These are phyloP conservation scores for Verasper variegatus DNA, from an alignment of 2,113 vertebrate species.

Conservation along the genomic window DNA sequence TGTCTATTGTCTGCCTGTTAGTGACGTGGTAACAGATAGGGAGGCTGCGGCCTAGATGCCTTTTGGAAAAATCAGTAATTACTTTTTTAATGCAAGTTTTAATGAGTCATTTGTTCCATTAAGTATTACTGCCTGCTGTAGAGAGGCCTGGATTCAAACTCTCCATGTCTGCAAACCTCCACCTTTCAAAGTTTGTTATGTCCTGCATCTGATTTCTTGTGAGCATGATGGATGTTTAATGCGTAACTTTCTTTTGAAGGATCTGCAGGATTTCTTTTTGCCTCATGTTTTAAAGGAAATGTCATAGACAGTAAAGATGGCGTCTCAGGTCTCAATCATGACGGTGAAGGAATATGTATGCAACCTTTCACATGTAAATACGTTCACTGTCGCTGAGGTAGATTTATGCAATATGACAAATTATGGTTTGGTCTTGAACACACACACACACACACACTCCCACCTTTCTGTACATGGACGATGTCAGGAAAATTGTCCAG, in stretches of 20 bases:
- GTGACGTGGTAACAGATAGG: constrained; percentile 23
- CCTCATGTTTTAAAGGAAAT: too few relatives aligned
- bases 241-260: too few relatives aligned
- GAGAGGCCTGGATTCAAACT: too few relatives aligned
- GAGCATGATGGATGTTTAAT: background rate
- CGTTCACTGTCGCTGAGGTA: background rate
- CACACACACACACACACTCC: constrained; percentile 19
- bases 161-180: too few relatives aligned
- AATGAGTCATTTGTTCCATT: background rate
- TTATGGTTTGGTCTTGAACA: background rate
- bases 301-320: too few relatives aligned
- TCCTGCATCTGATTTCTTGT: background rate
- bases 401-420: too few relatives aligned
- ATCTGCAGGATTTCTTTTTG: background rate
- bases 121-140: background rate
- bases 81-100: background rate
- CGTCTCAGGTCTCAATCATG: too few relatives aligned
- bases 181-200: background rate
- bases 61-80: background rate
- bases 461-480: constrained; percentile 99
- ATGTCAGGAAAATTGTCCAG: constrained; percentile 98
- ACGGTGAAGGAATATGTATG: too few relatives aligned
- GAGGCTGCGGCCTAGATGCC: background rate
- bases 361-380: background rate
- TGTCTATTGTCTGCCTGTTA: constrained; percentile 15